These are phyloP conservation scores for Graphium colonna DNA, from an alignment of 2,888 invertebrate genomes.

Conservation along the genomic window DNA sequence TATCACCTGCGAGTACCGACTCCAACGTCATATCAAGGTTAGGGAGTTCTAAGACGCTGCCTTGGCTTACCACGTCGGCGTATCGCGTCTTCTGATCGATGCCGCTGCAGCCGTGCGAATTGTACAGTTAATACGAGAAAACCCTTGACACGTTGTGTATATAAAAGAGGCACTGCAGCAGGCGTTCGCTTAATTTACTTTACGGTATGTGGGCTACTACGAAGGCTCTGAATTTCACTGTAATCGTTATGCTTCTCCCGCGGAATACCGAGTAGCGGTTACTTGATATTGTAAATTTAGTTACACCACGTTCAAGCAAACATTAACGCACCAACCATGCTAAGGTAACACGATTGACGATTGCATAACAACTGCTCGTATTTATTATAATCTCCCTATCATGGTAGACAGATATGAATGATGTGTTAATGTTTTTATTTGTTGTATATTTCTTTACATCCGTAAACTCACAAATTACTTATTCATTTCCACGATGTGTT, in stretches of 20 bases:
- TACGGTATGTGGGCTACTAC: constrained; percentile 5
- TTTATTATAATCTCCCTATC: too few relatives aligned
- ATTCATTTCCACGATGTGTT: too few relatives aligned
- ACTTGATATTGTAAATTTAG: constrained; percentile 18
- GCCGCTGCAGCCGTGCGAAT: not conserved
- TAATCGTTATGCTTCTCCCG: constrained; percentile 27
- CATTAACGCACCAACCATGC: too few relatives aligned
- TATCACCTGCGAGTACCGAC: too few relatives aligned
- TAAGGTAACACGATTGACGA: too few relatives aligned
- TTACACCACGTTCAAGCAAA: not conserved
- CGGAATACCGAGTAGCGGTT: constrained; percentile 20
- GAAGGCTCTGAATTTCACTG: constrained; percentile 9
- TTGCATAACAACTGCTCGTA: too few relatives aligned
- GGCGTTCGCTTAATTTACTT: constrained; percentile 35
- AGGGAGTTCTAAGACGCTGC: too few relatives aligned
- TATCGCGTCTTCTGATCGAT: not conserved
- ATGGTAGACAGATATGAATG: too few relatives aligned
- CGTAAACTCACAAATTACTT: too few relatives aligned
- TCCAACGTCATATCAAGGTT: too few relatives aligned
- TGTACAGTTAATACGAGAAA: constrained; percentile 18
- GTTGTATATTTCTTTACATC: too few relatives aligned
- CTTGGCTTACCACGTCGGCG: not conserved
- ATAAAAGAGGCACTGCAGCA: constrained; percentile 38
- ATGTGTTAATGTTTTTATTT: too few relatives aligned
- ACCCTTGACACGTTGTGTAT: constrained; percentile 41